Percentiles rank a stretch among this genome's conserved stretches.
Evolutionary conservation across 2,797 vertebrate species (phyloP).

Genomic region (Pseudochromis fuscus): DNA sequence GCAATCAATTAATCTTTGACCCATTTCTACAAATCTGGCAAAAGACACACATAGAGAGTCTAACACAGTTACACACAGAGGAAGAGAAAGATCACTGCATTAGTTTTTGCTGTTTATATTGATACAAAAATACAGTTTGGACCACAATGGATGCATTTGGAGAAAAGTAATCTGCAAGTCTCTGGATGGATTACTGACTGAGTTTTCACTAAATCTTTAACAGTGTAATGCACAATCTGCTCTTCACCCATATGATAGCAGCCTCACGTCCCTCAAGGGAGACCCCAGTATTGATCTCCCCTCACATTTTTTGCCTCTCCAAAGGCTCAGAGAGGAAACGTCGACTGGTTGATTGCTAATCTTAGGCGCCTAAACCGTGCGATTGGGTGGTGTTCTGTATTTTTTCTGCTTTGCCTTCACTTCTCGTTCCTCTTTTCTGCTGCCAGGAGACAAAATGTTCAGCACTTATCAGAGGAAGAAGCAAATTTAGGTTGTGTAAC

Average conservation of each 20-base stretch:
- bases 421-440: conserved; percentile 71
- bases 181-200: conserved; percentile 7
- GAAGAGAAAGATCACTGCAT: not conserved
- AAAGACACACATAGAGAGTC: conserved; percentile 6
- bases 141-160: not conserved
- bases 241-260: not conserved
- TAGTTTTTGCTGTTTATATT: conserved; percentile 15
- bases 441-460: conserved; percentile 58
- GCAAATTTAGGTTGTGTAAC: conserved; percentile 66
- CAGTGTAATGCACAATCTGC: not conserved
- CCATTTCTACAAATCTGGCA: conserved; percentile 21
- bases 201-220: too few relatives aligned
- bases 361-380: conserved; percentile 24
- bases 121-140: not conserved
- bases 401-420: conserved; percentile 52
- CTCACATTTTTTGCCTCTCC: conserved; percentile 2
- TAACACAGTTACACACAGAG: not conserved
- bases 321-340: conserved; percentile 45
- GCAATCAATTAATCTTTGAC: conserved; percentile 42
- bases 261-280: not conserved
- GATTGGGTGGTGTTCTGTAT: conserved; percentile 37
- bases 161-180: conserved; percentile 8
- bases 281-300: not conserved
- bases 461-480: conserved; percentile 68
- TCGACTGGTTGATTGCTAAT: conserved; percentile 56